Evolutionary conservation across 2,888 invertebrate genomes (phyloP).

Genomic region (Drosophila lutescens): DNA sequence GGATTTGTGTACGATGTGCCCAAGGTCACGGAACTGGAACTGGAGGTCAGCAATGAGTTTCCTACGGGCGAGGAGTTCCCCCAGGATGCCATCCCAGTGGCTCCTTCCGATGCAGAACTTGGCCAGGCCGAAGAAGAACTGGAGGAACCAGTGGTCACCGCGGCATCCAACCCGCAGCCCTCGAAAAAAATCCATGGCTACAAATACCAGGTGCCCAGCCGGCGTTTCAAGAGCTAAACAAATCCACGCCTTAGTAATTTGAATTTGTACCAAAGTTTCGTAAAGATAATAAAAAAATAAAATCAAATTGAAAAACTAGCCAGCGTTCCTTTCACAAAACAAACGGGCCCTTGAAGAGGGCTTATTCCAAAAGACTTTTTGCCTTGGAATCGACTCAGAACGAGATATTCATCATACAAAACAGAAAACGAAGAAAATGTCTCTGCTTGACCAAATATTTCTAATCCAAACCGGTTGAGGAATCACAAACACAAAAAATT

Average conservation of each 20-base stretch:
- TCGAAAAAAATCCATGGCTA: conserved; percentile 56
- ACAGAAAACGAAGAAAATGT: conserved; percentile 6
- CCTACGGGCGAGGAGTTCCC: conserved; percentile 71
- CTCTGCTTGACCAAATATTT: conserved; percentile 7
- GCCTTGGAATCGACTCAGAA: conserved; percentile 63
- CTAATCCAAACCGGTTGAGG: conserved; percentile 26
- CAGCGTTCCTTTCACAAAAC: conserved; percentile 55
- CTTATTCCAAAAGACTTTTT: conserved; percentile 18
- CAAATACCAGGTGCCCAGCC: conserved; percentile 62
- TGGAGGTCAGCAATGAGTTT: conserved; percentile 73
- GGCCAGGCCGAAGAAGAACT: conserved; percentile 52
- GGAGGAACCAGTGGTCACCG: conserved; percentile 7
- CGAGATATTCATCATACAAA: conserved; percentile 23
- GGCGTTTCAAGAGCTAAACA: conserved; percentile 58
- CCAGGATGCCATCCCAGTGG: conserved; percentile 71
- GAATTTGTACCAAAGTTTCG: conserved; percentile 60
- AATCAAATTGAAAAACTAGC: conserved; percentile 18
- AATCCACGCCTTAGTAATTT: conserved; percentile 5
- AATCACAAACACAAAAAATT: conserved; percentile 1
- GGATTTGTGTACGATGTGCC: conserved; percentile 78
- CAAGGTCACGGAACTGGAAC: conserved; percentile 61
- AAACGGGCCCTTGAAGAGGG: conserved; percentile 51
- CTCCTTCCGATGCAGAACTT: conserved; percentile 68
- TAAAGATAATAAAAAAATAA: conserved; percentile 46
- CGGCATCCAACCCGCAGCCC: not conserved